Conservation (phyloP, 2,888 invertebrate species). For the Galeruca laticollis region DNA sequence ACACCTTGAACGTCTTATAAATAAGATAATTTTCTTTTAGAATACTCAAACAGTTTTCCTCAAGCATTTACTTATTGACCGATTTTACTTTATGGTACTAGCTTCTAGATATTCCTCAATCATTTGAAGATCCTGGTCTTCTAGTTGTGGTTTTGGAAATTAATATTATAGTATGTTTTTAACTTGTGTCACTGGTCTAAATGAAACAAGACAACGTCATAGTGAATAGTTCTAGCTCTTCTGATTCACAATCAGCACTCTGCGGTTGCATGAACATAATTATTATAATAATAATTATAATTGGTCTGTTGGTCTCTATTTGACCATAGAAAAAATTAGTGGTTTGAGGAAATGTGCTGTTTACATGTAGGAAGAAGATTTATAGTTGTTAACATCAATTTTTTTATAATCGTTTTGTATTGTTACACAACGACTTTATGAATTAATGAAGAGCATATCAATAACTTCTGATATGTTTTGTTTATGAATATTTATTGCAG, state of each 20-base stretch:
- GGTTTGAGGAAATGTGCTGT: conserved; percentile 30
- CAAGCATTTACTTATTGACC: too few species aligned
- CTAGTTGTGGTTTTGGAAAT: too few species aligned
- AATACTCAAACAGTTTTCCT: too few species aligned
- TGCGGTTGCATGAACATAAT: conserved; percentile 35
- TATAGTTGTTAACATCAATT: conserved; percentile 16
- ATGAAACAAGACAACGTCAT: background rate
- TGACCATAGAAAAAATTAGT: conserved; percentile 16
- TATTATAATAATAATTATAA: conserved; percentile 36
- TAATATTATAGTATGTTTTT: background rate
- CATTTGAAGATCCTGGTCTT: too few species aligned
- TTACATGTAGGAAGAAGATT: conserved; percentile 27
- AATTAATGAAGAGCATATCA: background rate
- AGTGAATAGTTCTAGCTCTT: background rate
- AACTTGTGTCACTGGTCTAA: background rate
- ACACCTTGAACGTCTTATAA: too few species aligned
- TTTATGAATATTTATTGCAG: background rate
- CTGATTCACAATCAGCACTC: conserved; percentile 22
- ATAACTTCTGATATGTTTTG: background rate
- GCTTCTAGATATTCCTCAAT: too few species aligned
- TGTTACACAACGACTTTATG: conserved; percentile 8
- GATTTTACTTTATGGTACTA: too few species aligned
- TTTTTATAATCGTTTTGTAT: background rate
- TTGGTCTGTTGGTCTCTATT: conserved; percentile 31
- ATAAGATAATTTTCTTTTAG: too few species aligned